Base-by-base conservation (phyloP, 2,888 invertebrate genomes). In the Abscondita cerata region DNA sequence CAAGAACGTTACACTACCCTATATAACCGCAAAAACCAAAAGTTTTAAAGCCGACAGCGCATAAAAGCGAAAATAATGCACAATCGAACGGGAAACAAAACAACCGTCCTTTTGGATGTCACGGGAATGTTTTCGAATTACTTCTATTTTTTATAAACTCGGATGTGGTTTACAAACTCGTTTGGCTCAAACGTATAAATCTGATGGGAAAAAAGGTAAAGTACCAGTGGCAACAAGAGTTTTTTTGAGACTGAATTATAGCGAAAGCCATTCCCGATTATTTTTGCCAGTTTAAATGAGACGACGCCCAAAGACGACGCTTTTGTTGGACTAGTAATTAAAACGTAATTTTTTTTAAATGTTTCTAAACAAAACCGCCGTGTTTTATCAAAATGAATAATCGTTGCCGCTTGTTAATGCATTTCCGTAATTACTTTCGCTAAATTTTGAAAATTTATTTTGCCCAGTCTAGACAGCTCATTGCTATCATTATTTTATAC, bases 401-500 rank as follows among this genome's bases (percentile, higher is more conserved):
- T 40, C 44, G 58, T 20, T 16, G 34, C 46, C 52, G 44, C 31
- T 51, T 52, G 46, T 54, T 54, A 47, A 54, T 59, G 59, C 46
- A 47, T 59, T 52, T 48, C 40, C 36, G 40, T 59, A 59, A 59
- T 59, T 59, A 53, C 53, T 47, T 48, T 48, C 31, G 31, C 12
- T 48, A 19, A 41, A 41, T 13, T 25, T 48, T 48, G 16, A 52
- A 47, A n/a, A 52, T 44, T 56, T 61, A 61, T 55, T 47, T 31
- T 41, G 46, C 54, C 65, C 60, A 41, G 68, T 65, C 67, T 63
- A 63, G 66, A 66, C 66, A 55, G 58, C 54, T 60, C 63, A 67
- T 48, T 68, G 68, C 66, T 67, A 68, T 70, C 70, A 67, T 71
- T 69, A 69, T 71, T 72, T 68, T 70, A 68, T 67, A 69, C 71